Conservation (phyloP, 2,113 vertebrate species). For the Embiotoca jacksoni region DNA sequence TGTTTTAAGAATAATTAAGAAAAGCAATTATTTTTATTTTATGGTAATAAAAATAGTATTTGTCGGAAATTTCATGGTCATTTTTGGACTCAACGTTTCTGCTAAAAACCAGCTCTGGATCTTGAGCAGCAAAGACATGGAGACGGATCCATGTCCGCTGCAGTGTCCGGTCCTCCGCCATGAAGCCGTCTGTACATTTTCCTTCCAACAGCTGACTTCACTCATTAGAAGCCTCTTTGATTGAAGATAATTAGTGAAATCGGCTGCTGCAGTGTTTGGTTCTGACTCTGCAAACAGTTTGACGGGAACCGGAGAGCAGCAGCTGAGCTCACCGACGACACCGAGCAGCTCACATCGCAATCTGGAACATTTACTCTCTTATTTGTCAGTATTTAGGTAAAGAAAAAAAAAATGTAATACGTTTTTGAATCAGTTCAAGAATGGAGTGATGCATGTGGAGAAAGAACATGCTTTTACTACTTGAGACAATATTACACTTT, state of each 20-base stretch:
- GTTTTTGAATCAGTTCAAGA: too few relatives aligned
- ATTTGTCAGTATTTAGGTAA: background rate
- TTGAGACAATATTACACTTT: too few relatives aligned
- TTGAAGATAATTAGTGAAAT: constrained; percentile 21
- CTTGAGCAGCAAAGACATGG: too few relatives aligned
- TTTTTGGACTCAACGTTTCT: too few relatives aligned
- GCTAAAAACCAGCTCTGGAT: too few relatives aligned
- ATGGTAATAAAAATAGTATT: too few relatives aligned
- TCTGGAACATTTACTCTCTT: background rate
- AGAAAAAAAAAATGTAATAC: too few relatives aligned
- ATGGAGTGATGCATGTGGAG: too few relatives aligned
- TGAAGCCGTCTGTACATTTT: background rate
- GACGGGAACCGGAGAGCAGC: background rate
- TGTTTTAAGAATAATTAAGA: too few relatives aligned
- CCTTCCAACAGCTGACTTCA: constrained; percentile 20
- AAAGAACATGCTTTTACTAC: too few relatives aligned
- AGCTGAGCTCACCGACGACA: background rate
- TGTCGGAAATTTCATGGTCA: too few relatives aligned
- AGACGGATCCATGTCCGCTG: background rate
- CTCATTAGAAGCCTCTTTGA: constrained; percentile 33
- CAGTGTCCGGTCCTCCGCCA: background rate
- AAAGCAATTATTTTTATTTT: too few relatives aligned
- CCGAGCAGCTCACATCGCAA: background rate
- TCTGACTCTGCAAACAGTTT: background rate
- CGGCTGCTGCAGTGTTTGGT: constrained; percentile 16